Evolutionary conservation across 2,113 vertebrate species (phyloP).

Genomic region (Osmerus eperlanus): DNA sequence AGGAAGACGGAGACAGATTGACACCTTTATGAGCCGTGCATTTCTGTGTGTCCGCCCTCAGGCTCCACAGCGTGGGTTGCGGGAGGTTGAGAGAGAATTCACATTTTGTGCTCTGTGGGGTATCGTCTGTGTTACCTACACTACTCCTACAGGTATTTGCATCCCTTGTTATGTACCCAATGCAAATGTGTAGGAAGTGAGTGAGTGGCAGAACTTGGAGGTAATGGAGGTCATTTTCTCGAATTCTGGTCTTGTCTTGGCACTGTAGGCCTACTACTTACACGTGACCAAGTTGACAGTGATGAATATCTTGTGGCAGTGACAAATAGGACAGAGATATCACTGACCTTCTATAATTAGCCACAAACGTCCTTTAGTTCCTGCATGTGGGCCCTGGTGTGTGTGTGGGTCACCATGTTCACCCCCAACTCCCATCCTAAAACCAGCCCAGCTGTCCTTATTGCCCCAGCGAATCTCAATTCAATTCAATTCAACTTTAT

Average conservation of each 20-base stretch:
- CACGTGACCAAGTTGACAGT: neutral
- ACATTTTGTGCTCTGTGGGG: constrained; percentile 41
- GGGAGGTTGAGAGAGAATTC: constrained; percentile 34
- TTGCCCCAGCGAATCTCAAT: no score
- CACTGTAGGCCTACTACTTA: neutral
- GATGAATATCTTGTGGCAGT: neutral
- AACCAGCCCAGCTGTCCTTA: neutral
- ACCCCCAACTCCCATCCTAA: no score
- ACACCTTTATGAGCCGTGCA: neutral
- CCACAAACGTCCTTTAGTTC: neutral
- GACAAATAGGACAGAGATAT: neutral
- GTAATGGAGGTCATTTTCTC: no score
- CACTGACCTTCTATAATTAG: constrained; percentile 6
- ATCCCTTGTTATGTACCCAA: neutral
- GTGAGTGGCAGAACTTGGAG: no score
- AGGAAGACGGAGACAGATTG: constrained; percentile 9
- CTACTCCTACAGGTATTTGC: constrained; percentile 18
- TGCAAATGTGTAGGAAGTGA: no score
- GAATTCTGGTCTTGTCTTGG: no score
- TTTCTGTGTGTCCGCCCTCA: constrained; percentile 30
- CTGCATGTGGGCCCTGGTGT: no score
- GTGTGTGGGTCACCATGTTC: no score
- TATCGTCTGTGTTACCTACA: constrained; percentile 23
- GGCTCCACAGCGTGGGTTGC: constrained; percentile 31
- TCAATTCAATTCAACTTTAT: no score